These are phyloP conservation scores for Sterrhoptilus dennistouni DNA, from an alignment of 2,113 vertebrate species.

Conservation along the genomic window DNA sequence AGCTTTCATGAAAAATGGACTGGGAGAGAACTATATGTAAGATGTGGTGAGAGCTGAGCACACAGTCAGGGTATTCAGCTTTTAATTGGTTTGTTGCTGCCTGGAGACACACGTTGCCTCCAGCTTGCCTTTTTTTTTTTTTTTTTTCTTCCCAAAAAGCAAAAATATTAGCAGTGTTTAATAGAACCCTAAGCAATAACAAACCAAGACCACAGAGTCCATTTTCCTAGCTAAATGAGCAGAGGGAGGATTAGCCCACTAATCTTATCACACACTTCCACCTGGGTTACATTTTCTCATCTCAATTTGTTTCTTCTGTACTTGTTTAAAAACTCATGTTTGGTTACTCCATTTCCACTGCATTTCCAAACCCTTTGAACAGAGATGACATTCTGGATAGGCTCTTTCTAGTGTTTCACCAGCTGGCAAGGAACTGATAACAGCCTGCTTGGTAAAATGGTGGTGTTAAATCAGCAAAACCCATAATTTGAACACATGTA, in stretches of 20 bases:
- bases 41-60: background rate
- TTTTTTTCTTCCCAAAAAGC: background rate
- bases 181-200: background rate
- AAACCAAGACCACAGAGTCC: background rate
- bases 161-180: conserved; percentile 10
- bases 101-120: background rate
- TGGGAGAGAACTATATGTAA: background rate
- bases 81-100: background rate
- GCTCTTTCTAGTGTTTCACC: background rate
- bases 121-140: background rate
- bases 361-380: conserved; percentile 3
- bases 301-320: background rate
- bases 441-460: background rate
- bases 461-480: background rate
- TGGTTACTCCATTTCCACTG: background rate
- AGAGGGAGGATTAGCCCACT: background rate
- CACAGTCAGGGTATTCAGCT: background rate
- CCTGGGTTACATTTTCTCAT: background rate
- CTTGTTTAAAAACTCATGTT: background rate
- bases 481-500: background rate
- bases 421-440: background rate
- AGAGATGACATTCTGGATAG: background rate
- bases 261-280: conserved; percentile 3
- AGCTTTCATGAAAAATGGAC: background rate
- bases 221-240: conserved; percentile 6